A percentile compares a stretch with the other conserved stretches of the same genome.
Evolutionary conservation across 2,113 vertebrate species (phyloP).

Genomic region (Sialia sialis): DNA sequence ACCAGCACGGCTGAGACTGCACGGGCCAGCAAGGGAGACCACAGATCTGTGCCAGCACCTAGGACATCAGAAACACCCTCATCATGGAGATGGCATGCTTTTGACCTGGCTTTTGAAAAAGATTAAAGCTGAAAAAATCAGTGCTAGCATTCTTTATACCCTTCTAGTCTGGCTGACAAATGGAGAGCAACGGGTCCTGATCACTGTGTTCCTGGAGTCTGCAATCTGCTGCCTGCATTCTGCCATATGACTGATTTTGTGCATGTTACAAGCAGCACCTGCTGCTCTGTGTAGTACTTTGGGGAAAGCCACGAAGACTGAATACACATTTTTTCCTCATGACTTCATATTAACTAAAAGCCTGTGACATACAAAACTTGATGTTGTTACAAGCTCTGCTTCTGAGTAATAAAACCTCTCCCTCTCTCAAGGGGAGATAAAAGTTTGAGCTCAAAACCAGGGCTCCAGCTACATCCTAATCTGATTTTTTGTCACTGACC

Average conservation of each 20-base stretch:
- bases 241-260: neutral
- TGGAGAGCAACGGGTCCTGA: neutral
- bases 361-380: slow-evolving; percentile 10
- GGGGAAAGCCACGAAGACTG: slow-evolving; percentile 10
- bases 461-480: neutral
- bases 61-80: neutral
- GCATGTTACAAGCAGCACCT: slow-evolving; percentile 39
- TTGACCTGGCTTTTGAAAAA: neutral
- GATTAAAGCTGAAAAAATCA: neutral
- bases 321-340: slow-evolving; percentile 57
- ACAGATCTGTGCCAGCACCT: neutral
- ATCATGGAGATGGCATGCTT: neutral
- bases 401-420: slow-evolving; percentile 56
- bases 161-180: neutral
- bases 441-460: neutral
- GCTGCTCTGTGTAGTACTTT: neutral
- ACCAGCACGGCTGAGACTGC: neutral
- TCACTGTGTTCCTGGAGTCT: neutral
- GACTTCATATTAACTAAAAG: slow-evolving; percentile 53
- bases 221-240: neutral
- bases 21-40: neutral
- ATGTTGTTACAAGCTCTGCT: neutral
- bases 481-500: neutral
- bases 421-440: slow-evolving; percentile 3
- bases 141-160: neutral